Evolutionary conservation across 1,140 invertebrate species (phyloP).

Genomic region (Zaprionus taronus): DNA sequence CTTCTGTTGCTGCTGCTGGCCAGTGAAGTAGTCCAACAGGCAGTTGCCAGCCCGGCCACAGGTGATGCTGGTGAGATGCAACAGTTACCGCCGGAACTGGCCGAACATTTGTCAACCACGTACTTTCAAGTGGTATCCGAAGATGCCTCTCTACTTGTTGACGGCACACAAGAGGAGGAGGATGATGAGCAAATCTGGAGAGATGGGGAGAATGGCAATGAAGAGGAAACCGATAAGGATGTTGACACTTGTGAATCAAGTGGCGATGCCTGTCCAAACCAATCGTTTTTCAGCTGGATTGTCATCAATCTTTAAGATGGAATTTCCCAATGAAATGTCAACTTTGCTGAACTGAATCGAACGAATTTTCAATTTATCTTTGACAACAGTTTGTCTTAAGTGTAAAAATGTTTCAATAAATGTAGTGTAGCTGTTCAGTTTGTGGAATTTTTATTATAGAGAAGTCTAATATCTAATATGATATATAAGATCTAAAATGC

Average conservation of each 20-base stretch:
- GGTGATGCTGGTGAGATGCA: background rate
- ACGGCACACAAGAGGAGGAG: background rate
- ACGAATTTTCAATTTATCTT: constrained; percentile 4
- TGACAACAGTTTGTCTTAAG: background rate
- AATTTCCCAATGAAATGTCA: background rate
- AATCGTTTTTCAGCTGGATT: background rate
- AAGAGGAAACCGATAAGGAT: background rate
- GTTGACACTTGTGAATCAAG: background rate
- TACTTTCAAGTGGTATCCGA: background rate
- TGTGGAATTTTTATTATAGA: background rate
- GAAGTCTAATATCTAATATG: too few relatives aligned
- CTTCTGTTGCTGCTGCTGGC: background rate
- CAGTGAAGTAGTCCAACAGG: background rate
- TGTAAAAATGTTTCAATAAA: constrained; percentile 5
- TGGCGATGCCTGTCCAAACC: background rate
- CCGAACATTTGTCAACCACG: background rate
- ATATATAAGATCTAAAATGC: too few relatives aligned
- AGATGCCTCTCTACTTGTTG: background rate
- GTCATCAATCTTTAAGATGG: background rate
- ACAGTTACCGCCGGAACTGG: background rate
- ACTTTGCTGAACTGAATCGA: background rate
- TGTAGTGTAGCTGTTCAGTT: background rate
- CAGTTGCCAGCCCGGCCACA: background rate
- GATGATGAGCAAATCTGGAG: background rate
- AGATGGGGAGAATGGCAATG: background rate